Conservation (phyloP, 2,888 invertebrate species). For the Eledona agricola region DNA sequence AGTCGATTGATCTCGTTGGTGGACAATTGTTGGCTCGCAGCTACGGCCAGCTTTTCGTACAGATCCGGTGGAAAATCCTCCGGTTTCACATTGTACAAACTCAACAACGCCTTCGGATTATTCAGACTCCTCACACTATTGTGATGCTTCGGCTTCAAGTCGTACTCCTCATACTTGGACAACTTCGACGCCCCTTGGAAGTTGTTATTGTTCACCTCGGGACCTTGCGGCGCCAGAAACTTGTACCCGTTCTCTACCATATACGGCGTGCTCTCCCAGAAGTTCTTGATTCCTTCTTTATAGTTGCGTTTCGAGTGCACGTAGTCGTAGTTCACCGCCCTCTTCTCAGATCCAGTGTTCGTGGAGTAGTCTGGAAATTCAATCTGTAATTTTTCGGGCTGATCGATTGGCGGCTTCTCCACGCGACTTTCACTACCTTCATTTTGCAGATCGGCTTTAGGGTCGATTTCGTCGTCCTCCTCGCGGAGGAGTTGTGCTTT, state of each 20-base stretch:
- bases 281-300: constrained; percentile 47
- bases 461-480: constrained; percentile 35
- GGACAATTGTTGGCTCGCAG: constrained; percentile 1
- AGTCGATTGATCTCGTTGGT: constrained; percentile 31
- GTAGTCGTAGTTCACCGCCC: constrained; percentile 31
- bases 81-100: constrained; percentile 16
- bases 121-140: constrained; percentile 42
- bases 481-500: constrained; percentile 37
- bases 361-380: constrained; percentile 49
- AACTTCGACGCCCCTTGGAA: constrained; percentile 21
- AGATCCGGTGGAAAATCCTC: constrained; percentile 8
- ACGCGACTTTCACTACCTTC: constrained; percentile 10
- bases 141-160: constrained; percentile 38
- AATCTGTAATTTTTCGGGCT: constrained; percentile 44
- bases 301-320: constrained; percentile 43
- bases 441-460: no score
- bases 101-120: constrained; percentile 19
- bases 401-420: constrained; percentile 39
- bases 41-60: not conserved
- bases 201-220: constrained; percentile 24
- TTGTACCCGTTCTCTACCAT: constrained; percentile 51
- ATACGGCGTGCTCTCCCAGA: constrained; percentile 48
- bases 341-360: constrained; percentile 33
- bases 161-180: constrained; percentile 45
- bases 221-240: constrained; percentile 44